Conservation (phyloP, 2,888 invertebrate species). For the Hydrotaea cyrtoneurina region DNA sequence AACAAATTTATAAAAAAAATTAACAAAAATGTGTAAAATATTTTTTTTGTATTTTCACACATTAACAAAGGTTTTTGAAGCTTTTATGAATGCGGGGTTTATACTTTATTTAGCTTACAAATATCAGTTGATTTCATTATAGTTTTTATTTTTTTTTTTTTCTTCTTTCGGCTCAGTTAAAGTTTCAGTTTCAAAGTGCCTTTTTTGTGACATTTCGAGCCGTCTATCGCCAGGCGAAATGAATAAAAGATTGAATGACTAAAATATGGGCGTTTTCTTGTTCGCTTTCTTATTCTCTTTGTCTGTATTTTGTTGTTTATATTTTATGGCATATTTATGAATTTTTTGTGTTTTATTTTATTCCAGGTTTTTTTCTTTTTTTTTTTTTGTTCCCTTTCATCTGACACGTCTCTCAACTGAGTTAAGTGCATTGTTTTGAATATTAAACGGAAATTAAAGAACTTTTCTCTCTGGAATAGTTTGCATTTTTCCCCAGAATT, state of each 20-base stretch:
- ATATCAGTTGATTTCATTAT: neutral
- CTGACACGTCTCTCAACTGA: neutral
- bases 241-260: too few species aligned
- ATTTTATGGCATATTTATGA: neutral
- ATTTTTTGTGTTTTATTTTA: neutral
- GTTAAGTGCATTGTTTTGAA: constrained; percentile 50
- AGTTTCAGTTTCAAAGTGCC: neutral
- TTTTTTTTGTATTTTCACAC: too few species aligned
- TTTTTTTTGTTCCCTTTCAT: neutral
- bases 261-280: neutral
- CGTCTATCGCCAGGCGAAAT: too few species aligned
- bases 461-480: neutral
- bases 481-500: neutral
- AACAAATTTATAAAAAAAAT: too few species aligned
- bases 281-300: neutral
- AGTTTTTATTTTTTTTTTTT: neutral
- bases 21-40: too few species aligned
- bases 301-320: constrained; percentile 7
- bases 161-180: neutral
- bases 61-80: too few species aligned
- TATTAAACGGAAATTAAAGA: constrained; percentile 56
- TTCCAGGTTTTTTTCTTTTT: neutral
- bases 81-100: too few species aligned
- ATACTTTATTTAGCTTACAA: too few species aligned
- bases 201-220: neutral